Base-by-base conservation (phyloP, 1,140 invertebrate species). In the Probaryconus sp. region DNA sequence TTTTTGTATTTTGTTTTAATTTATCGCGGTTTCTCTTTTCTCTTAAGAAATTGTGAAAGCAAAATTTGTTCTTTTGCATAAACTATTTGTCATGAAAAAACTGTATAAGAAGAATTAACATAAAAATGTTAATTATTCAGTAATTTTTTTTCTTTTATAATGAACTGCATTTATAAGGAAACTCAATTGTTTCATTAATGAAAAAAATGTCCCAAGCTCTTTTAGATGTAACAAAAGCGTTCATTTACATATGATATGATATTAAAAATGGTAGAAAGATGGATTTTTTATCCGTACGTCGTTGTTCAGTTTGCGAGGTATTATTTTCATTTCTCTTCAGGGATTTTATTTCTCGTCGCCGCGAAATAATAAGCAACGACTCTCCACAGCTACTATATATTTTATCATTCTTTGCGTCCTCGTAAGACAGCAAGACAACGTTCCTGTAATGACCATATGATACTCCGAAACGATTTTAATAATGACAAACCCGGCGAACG, bases 251-350 rank as follows among this genome's bases (percentile, higher is more conserved):
- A 24, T 33, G 45, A 50, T 64, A 53, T n/a, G 9, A 14, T 38
- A 24, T 48, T 20, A 2, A 24, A 51, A 43, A 63, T 65, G n/a
- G 18, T 18, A 21, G 30, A 47, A 63, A n/a, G 11, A 48, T 17
- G 33, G 31, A 48, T 48, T 47, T 65, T 33, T 58, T 53, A 43
- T 10, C 45, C 28, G 26, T 20, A 42, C 40, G 33, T 9, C 38
- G 47, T 28, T 51, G 47, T 47, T 69, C 65, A 60, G 50, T 60
- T 69, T 45, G 21, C 30, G 5, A 28, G 16, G 31, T 6, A 53
- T 60, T 69, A 69, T 60, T 69, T 69, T 45, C 47, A 60, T 69
- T 69, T 60, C 35, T 69, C 21, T 51, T 45, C 30, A n/a, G 17
- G 38, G 20, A 69, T 53, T 69, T 60, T 53, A 51, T 69, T 53